These are phyloP conservation scores for Coluber constrictor DNA, from an alignment of 2,797 vertebrate genomes.

Conservation along the genomic window DNA sequence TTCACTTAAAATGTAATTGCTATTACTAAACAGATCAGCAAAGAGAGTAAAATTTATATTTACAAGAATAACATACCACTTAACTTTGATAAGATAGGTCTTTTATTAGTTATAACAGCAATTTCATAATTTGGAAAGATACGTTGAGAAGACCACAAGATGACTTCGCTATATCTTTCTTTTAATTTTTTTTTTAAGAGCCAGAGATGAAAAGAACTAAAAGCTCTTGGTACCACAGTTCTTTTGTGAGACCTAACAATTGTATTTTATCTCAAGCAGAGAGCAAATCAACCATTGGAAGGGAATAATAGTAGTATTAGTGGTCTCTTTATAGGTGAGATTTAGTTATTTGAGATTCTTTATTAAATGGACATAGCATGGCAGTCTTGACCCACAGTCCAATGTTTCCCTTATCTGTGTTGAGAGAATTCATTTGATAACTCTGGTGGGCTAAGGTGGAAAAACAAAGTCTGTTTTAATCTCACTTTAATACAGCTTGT, in stretches of 20 bases:
- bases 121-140: background rate
- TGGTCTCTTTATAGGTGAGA: background rate
- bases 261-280: background rate
- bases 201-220: background rate
- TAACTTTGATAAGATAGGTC: background rate
- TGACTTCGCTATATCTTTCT: background rate
- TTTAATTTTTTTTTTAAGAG: background rate
- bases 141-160: background rate
- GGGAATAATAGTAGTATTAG: background rate
- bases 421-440: background rate
- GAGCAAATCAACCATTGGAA: background rate
- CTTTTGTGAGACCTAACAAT: background rate
- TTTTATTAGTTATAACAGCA: background rate
- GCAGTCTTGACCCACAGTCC: background rate
- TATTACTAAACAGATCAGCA: background rate
- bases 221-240: background rate
- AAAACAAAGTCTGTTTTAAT: slow-evolving; percentile 1
- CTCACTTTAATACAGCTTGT: background rate
- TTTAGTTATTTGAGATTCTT: background rate
- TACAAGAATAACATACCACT: background rate
- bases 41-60: background rate
- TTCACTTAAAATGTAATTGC: background rate
- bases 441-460: background rate
- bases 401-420: background rate
- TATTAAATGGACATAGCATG: background rate